Evolutionary conservation across 1,140 invertebrate species (phyloP), one percentile per base, ranked within the genome.

Genomic region (Drosophila bocqueti): DNA sequence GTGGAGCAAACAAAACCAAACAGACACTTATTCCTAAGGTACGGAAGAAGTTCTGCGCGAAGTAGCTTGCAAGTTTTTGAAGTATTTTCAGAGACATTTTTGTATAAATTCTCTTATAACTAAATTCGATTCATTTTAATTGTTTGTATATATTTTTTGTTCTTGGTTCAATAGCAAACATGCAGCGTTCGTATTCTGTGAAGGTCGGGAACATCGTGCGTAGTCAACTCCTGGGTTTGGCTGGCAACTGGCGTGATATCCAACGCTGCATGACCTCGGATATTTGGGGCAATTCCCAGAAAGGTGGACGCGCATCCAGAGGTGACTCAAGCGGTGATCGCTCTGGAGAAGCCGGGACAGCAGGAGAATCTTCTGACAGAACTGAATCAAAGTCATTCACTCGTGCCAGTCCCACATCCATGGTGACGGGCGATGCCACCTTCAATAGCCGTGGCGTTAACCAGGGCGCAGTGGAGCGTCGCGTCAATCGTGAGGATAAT

Each of bases 401-500:
- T 0, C 18, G 21, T 5, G 38, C 66, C 38, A 71, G 63, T 29
- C 63, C 67, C 40, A 71, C 63, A 2, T 68, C 63, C 10, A 38
- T 24, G 29, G 47, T 68, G 47, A 29, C 10, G 2, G 18, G n/a
- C 18, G 47, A 67, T 40, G 29, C 46, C 3, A 8, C 11, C 5
- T n/a, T 16, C 16, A 26, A 52, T 16, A 7, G 13, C 1, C 50
- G 60, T 13, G 49, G 49, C 34, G 29, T 24, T 0, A 61, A 50
- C 3, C 46, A 45, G 5, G 38, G 18, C 1, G 21, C n/a, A 2
- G 0, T 71, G 2, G 43, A 52, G 15, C 66, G 66, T 1, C 42
- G 46, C 11, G 43, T 87, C 10, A 57, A 60, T n/a, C 77, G 84
- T 0, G 84, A 87, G 69, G 63, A 78, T 16, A 90, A 87, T 26